Base-by-base conservation (phyloP, 1,140 invertebrate species). In the Polyergus mexicanus region DNA sequence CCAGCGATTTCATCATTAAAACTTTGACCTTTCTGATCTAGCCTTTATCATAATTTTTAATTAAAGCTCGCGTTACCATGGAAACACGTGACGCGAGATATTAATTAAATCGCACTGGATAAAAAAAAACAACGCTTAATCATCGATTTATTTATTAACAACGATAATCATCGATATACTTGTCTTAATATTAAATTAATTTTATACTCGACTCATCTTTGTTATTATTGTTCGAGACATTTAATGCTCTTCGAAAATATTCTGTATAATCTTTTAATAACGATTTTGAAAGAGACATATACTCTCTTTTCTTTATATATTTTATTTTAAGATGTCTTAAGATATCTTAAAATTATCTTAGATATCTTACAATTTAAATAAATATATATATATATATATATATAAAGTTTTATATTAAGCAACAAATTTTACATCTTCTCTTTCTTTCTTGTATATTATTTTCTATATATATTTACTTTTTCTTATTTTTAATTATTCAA, bases 31-130 rank as follows among this genome's bases (percentile, higher is more conserved):
- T 47, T 69, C 6, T 47, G 22, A 51, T 6, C 41, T 25, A 16
- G n/a, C 47, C 8, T 54, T 54, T 54, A 71, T 51, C n/a, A 32
- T 71, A 54, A 71, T 54, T 71, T 56, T 32, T 51, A 71, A 71
- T 71, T 32, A 28, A 28, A 19, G 28, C 10, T 51, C 4, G 3
- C 3, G 68, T 16, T 11, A 11, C 44, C 25, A 71, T 71, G 44
- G 44, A 71, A 71, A 71, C 68, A 19, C 47, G 7, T 51, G 25
- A 69, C 35, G 22, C 7, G 13, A 47, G 25, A 51, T 71, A 32
- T 71, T 71, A 71, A 51, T 51, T 71, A 19, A 32, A 51, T 71
- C 22, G 68, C 16, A 51, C 7, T 47, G n/a, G 2, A 51, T 51
- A n/a, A 54, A 54, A 51, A 69, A 51, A 54, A 19, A 8, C 8